Percentiles rank a stretch among this genome's conserved stretches.
Conservation (phyloP, 2,888 invertebrate species). For the Rotaria macrura region DNA sequence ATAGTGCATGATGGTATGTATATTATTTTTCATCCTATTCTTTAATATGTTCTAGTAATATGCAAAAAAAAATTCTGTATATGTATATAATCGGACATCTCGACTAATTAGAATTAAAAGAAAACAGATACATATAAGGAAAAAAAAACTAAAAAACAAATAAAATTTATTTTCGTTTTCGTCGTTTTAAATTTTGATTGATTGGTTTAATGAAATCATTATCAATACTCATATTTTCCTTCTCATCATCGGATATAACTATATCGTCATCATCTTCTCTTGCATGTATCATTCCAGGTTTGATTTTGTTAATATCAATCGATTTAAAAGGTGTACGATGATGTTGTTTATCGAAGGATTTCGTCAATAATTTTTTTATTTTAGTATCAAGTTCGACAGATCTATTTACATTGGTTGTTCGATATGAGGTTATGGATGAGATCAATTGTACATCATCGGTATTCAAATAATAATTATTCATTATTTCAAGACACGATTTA, state of each 20-base stretch:
- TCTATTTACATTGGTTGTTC: slow-evolving; percentile 56
- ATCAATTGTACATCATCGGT: slow-evolving; percentile 83
- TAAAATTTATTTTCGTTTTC: background rate
- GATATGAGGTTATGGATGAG: slow-evolving; percentile 52
- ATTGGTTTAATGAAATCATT: background rate
- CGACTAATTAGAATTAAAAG: background rate
- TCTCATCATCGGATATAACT: slow-evolving; percentile 1
- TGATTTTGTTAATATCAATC: slow-evolving; percentile 28
- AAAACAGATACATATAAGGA: background rate
- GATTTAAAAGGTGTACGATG: slow-evolving; percentile 25
- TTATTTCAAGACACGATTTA: slow-evolving; percentile 59
- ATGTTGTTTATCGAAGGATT: slow-evolving; percentile 26
- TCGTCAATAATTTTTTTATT: slow-evolving; percentile 29
- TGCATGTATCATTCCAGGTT: background rate
- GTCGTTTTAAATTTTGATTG: background rate
- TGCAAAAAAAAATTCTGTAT: background rate
- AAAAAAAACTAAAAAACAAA: background rate
- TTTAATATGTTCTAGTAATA: background rate
- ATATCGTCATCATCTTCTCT: slow-evolving; percentile 25
- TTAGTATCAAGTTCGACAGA: slow-evolving; percentile 28
- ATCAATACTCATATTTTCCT: slow-evolving; percentile 15
- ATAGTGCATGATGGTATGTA: background rate
- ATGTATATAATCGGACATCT: background rate
- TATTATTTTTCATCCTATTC: background rate
- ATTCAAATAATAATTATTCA: slow-evolving; percentile 72